phyloP scores from a whole-genome alignment of 2,797 vertebrate species.

The Halcyon leucocephala region DNA sequence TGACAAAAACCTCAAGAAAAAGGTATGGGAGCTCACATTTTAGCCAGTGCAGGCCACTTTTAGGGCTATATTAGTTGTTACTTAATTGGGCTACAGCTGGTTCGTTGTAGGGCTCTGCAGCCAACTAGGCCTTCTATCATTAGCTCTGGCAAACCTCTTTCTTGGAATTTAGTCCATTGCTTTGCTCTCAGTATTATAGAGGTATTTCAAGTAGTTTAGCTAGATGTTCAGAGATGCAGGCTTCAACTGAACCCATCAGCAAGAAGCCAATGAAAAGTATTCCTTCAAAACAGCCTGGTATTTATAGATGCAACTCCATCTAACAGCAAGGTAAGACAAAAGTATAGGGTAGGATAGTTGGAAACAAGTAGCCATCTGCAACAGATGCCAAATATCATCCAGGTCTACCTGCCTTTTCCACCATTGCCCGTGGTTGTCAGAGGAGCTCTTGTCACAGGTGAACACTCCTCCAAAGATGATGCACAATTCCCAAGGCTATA shows the following conservation, averaged over 20 bases:
- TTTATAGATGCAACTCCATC: neutral
- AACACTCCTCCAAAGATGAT: neutral
- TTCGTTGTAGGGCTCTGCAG: neutral
- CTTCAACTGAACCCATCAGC: neutral
- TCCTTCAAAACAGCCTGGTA: neutral
- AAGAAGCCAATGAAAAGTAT: neutral
- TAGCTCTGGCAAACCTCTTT: neutral
- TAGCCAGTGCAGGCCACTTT: neutral
- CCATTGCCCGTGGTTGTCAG: neutral
- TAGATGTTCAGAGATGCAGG: neutral
- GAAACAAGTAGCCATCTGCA: neutral
- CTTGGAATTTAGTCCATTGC: neutral
- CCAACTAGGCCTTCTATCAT: neutral
- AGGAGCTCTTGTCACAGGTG: neutral
- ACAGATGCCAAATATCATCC: rapidly evolving
- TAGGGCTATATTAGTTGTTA: neutral
- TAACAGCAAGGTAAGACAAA: neutral
- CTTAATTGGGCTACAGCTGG: neutral
- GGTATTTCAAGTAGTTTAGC: neutral
- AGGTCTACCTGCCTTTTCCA: neutral
- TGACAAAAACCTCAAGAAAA: neutral
- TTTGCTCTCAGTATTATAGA: neutral
- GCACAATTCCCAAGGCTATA: neutral
- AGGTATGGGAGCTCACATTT: neutral
- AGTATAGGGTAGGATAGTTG: neutral